Evolutionary conservation across 2,888 invertebrate species (phyloP).

Genomic region (Odontocolon sp.): DNA sequence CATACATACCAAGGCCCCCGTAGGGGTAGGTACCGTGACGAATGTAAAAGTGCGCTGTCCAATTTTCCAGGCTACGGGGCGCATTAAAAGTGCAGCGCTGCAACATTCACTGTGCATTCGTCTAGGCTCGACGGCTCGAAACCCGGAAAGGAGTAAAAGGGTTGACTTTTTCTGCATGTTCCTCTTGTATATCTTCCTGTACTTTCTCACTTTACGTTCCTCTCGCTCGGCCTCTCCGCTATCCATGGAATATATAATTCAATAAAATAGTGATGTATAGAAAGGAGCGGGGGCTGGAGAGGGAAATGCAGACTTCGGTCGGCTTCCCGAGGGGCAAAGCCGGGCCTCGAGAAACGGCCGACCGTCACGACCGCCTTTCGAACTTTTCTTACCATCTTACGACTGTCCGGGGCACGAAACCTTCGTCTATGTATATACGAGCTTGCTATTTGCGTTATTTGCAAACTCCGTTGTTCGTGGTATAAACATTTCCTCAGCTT

Average conservation of each 20-base stretch:
- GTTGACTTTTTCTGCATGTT: slow-evolving; percentile 7
- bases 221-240: neutral
- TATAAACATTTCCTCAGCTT: neutral
- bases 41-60: slow-evolving; percentile 55
- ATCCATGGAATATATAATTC: slow-evolving; percentile 65
- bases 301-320: slow-evolving; percentile 7
- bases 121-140: too few species aligned
- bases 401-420: slow-evolving; percentile 39
- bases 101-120: slow-evolving; percentile 48
- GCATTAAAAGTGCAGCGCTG: slow-evolving; percentile 58
- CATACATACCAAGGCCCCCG: neutral
- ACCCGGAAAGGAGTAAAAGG: neutral
- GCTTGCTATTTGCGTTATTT: slow-evolving; percentile 3
- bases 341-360: slow-evolving; percentile 32
- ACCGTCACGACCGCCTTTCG: slow-evolving; percentile 23
- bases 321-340: slow-evolving; percentile 6
- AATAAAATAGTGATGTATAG: slow-evolving; percentile 68
- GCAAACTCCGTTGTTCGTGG: neutral
- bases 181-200: neutral
- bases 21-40: slow-evolving; percentile 48
- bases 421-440: neutral
- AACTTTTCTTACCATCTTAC: slow-evolving; percentile 55
- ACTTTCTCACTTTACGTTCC: neutral
- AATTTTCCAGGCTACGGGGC: slow-evolving; percentile 58
- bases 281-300: slow-evolving; percentile 17